Conservation (phyloP, 2,888 invertebrate species). For the Xylota segnis region DNA sequence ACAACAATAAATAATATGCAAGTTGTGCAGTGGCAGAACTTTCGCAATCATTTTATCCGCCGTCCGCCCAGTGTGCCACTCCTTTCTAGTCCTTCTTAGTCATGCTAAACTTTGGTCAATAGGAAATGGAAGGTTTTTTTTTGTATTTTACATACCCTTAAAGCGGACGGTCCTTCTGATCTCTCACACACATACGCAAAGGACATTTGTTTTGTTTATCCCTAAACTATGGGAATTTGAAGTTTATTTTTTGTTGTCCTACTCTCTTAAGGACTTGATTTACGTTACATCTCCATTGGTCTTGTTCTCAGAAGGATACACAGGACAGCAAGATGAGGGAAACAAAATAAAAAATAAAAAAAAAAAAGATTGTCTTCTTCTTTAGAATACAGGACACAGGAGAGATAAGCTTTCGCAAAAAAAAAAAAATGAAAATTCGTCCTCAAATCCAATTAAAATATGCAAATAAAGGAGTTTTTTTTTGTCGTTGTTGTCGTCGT, state of each 20-base stretch:
- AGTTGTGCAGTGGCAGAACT: conserved; percentile 45
- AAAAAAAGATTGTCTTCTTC: conserved; percentile 12
- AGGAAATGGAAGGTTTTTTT: conserved; percentile 2
- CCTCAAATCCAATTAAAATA: conserved; percentile 69
- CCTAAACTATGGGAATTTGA: conserved; percentile 9
- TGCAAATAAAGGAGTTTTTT: conserved; percentile 57
- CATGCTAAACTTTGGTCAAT: conserved; percentile 42
- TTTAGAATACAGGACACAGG: conserved; percentile 36
- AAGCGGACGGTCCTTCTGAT: conserved; percentile 16
- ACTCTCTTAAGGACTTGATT: conserved; percentile 60
- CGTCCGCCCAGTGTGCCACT: background rate
- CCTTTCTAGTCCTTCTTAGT: background rate
- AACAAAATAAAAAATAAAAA: background rate
- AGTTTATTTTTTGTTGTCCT: background rate
- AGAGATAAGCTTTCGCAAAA: conserved; percentile 54
- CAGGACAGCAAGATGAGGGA: background rate
- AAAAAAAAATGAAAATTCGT: conserved; percentile 24
- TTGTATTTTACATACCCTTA: conserved; percentile 7
- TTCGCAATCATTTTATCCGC: conserved; percentile 63
- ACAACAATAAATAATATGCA: conserved; percentile 52
- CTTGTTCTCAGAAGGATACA: conserved; percentile 21
- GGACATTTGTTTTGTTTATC: conserved; percentile 35
- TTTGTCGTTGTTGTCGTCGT: background rate
- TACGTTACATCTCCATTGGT: conserved; percentile 43
- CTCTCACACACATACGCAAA: conserved; percentile 4